Evolutionary conservation across 2,888 invertebrate species (phyloP).

Genomic region (Lepidonotus clava): DNA sequence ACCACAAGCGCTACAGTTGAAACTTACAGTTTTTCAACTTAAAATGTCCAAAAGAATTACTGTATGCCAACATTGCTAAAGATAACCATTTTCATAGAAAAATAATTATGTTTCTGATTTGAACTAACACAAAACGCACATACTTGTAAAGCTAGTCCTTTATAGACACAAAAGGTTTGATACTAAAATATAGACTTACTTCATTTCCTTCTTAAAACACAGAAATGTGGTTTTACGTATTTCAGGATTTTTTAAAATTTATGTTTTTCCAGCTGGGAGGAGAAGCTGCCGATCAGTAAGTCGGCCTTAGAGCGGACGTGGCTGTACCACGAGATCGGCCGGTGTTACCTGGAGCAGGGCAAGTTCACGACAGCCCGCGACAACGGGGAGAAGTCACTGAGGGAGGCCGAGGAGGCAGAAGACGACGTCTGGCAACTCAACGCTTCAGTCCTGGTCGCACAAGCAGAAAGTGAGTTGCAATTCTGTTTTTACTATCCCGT

Average conservation of each 20-base stretch:
- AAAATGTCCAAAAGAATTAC: too few species aligned
- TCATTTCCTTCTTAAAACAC: background rate
- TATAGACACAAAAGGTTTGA: too few species aligned
- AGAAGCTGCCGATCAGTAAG: slow-evolving; percentile 79
- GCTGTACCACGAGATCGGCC: slow-evolving; percentile 81
- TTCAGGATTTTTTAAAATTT: background rate
- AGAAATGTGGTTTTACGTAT: background rate
- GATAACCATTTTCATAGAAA: too few species aligned
- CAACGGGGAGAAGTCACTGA: slow-evolving; percentile 77
- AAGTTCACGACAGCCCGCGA: slow-evolving; percentile 63
- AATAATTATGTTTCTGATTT: too few species aligned
- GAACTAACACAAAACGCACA: too few species aligned
- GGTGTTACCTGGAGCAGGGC: slow-evolving; percentile 80
- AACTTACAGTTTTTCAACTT: too few species aligned
- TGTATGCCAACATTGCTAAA: too few species aligned
- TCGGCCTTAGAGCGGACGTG: slow-evolving; percentile 80
- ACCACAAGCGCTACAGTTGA: too few species aligned
- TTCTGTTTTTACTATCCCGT: background rate
- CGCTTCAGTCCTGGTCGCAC: slow-evolving; percentile 78
- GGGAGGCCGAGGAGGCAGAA: slow-evolving; percentile 74
- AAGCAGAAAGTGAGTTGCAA: slow-evolving; percentile 71
- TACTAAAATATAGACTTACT: too few species aligned
- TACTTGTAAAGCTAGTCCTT: too few species aligned
- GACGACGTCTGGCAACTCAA: slow-evolving; percentile 79
- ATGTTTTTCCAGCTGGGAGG: slow-evolving; percentile 74